Conservation (phyloP, 35 echinoderm and acorn worm species). For the Strongylocentrotus purpuratus region DNA sequence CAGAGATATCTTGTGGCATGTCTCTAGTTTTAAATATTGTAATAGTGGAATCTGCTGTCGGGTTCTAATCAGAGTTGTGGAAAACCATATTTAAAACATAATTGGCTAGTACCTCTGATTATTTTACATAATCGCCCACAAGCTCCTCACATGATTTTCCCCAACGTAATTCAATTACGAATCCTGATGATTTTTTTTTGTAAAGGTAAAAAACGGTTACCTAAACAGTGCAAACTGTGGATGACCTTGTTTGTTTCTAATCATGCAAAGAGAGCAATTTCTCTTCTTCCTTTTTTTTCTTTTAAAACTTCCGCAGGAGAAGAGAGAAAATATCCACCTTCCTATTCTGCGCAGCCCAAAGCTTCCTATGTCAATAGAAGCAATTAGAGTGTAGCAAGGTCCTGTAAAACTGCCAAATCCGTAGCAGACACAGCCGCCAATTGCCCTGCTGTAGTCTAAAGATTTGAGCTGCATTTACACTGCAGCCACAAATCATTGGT, state of each 20-base stretch:
- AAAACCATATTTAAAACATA: background rate
- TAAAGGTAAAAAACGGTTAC: background rate
- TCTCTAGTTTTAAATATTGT: too few species aligned
- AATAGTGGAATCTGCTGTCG: background rate
- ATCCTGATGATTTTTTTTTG: background rate
- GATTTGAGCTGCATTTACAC: too few species aligned
- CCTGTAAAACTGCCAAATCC: background rate
- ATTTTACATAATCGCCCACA: background rate
- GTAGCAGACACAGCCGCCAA: background rate
- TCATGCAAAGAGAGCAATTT: background rate
- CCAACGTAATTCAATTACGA: background rate
- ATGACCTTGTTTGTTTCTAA: constrained; percentile 11
- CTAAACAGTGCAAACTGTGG: background rate
- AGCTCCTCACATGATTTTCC: constrained; percentile 1
- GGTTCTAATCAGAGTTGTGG: background rate
- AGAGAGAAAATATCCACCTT: constrained; percentile 56
- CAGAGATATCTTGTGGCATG: too few species aligned
- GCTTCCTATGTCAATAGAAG: constrained; percentile 51
- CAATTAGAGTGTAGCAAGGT: constrained; percentile 33
- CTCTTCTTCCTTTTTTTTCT: background rate
- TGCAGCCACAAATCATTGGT: too few species aligned
- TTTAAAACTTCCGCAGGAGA: constrained; percentile 46
- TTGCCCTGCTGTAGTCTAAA: background rate
- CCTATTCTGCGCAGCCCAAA: constrained; percentile 16
- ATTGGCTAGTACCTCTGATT: background rate